Percentiles rank a stretch among this genome's conserved stretches.
Evolutionary conservation across 2,113 vertebrate genomes (phyloP).

Genomic region (Pollachius pollachius): DNA sequence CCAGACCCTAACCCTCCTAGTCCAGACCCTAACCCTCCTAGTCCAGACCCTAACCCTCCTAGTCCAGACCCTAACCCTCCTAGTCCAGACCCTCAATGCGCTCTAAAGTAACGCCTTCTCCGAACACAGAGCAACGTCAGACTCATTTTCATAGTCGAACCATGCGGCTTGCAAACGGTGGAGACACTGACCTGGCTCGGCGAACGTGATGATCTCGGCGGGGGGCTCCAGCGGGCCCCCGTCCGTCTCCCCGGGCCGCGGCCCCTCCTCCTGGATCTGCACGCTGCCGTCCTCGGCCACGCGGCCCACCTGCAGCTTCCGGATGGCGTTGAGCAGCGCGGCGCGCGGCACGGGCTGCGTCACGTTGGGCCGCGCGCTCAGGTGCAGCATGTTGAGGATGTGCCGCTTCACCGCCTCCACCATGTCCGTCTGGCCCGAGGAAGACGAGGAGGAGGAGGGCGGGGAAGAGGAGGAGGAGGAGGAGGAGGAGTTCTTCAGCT

Average conservation of each 20-base stretch:
- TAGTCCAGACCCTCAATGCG: background rate
- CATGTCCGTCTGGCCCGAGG: constrained; percentile 80
- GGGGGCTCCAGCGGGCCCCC: constrained; percentile 80
- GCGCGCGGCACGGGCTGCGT: constrained; percentile 90
- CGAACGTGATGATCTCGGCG: constrained; percentile 94
- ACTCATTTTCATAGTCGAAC: background rate
- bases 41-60: background rate
- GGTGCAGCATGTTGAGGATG: constrained; percentile 95
- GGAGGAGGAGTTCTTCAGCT: constrained; percentile 76
- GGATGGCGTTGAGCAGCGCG: constrained; percentile 91
- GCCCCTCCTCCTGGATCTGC: constrained; percentile 86
- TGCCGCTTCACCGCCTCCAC: constrained; percentile 97
- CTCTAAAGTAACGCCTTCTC: background rate
- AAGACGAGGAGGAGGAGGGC: background rate
- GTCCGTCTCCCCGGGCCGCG: constrained; percentile 50
- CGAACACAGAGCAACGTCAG: background rate
- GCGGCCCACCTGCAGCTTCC: constrained; percentile 90
- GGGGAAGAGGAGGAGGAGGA: constrained; percentile 43
- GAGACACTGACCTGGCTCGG: constrained; percentile 76
- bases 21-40: no score
- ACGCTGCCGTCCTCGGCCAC: constrained; percentile 88
- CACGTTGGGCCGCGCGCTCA: constrained; percentile 91
- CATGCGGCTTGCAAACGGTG: background rate
- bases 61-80: background rate
- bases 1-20: background rate